These are phyloP conservation scores for Eonycteris spelaea DNA, from an alignment of 2,113 vertebrate species.

Conservation along the genomic window DNA sequence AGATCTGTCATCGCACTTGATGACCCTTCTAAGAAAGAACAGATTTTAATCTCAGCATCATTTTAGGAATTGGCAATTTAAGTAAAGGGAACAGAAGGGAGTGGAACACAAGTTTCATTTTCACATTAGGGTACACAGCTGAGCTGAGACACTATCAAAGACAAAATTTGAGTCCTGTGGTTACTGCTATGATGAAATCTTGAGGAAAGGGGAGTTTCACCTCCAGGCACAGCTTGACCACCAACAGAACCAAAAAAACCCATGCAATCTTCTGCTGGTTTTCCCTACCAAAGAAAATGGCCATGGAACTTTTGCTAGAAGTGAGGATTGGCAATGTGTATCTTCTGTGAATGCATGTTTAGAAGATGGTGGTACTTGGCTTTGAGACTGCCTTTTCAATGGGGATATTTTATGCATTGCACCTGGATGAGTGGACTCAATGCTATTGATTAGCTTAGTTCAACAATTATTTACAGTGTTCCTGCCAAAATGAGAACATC, in stretches of 20 bases:
- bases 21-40: neutral
- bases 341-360: neutral
- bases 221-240: conserved; percentile 36
- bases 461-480: neutral
- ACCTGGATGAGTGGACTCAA: neutral
- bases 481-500: neutral
- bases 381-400: neutral
- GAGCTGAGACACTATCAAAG: neutral
- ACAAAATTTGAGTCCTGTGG: conserved; percentile 19
- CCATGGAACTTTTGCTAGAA: neutral
- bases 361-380: neutral
- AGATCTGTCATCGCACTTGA: neutral
- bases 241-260: conserved; percentile 32
- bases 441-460: neutral
- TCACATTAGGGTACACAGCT: conserved; percentile 31
- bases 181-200: conserved; percentile 42
- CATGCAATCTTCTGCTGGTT: neutral
- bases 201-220: conserved; percentile 42
- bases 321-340: neutral
- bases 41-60: conserved; percentile 53
- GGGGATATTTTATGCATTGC: neutral
- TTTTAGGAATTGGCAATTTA: conserved; percentile 33
- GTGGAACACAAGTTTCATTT: conserved; percentile 37
- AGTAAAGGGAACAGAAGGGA: conserved; percentile 20
- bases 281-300: neutral